Evolutionary conservation across 2,888 invertebrate genomes (phyloP).

Genomic region (Poecilus cupreus): DNA sequence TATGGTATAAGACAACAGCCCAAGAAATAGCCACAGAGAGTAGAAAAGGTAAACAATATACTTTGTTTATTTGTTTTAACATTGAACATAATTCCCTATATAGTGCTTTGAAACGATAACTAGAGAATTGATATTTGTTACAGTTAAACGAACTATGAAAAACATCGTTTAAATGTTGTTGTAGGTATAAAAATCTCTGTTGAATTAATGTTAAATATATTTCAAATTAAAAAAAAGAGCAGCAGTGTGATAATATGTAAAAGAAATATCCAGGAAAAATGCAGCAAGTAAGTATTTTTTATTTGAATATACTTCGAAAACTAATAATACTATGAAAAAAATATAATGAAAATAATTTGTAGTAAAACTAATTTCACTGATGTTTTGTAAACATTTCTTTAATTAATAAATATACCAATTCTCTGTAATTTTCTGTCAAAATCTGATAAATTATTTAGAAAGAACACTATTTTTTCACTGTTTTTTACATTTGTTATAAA

Average conservation of each 20-base stretch:
- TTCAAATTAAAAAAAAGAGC: not conserved
- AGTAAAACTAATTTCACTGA: not conserved
- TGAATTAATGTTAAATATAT: not conserved
- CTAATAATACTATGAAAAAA: no score
- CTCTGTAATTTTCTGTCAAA: not conserved
- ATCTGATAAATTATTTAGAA: not conserved
- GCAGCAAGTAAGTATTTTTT: no score
- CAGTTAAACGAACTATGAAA: not conserved
- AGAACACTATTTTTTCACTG: not conserved
- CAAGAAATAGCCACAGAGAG: not conserved
- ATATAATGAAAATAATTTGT: no score
- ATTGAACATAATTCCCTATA: not conserved
- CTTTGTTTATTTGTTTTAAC: not conserved
- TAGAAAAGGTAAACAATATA: not conserved
- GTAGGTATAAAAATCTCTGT: not conserved
- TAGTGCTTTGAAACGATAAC: not conserved
- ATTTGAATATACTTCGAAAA: no score
- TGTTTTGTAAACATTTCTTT: not conserved
- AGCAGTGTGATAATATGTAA: not conserved
- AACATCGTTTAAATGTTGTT: not conserved
- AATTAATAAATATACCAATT: not conserved
- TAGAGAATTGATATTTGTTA: no score
- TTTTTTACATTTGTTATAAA: not conserved
- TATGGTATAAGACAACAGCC: no score
- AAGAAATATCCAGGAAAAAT: not conserved